Conservation (phyloP, 92 coral and sea anemone species). For the Anthopleura xanthogrammica region DNA sequence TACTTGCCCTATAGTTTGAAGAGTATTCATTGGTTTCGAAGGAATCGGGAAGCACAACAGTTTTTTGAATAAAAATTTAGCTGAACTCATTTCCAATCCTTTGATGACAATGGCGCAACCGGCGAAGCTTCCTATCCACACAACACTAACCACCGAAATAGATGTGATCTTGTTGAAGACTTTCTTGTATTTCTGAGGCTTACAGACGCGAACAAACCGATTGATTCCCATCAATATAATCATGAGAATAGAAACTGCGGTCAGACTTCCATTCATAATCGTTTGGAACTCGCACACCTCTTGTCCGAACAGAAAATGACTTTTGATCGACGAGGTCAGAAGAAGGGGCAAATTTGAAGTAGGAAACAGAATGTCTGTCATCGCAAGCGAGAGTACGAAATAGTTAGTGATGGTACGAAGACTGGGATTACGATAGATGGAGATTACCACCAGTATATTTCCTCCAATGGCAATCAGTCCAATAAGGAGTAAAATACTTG, state of each 20-base stretch:
- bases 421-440: constrained; percentile 2
- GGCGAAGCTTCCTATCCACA: neutral
- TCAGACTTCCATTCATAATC: neutral
- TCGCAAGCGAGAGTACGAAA: neutral
- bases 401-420: neutral
- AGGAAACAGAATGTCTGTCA: neutral
- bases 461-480: no score
- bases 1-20: no score
- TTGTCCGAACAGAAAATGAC: neutral
- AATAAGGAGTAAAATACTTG: no score
- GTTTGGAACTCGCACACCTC: constrained; percentile 18
- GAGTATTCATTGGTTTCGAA: neutral
- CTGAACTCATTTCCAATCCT: no score
- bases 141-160: neutral
- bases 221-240: constrained; percentile 6
- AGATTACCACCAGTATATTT: neutral
- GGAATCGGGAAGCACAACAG: neutral
- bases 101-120: neutral
- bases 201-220: constrained; percentile 14
- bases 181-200: constrained; percentile 5
- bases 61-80: neutral
- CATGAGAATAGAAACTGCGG: neutral
- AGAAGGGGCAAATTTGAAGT: neutral
- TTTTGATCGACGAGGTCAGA: neutral
- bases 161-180: constrained; percentile 1